Evolutionary conservation across 2,888 invertebrate genomes (phyloP), one percentile per base, ranked within the genome.

Genomic region (Cheilosia pagana): DNA sequence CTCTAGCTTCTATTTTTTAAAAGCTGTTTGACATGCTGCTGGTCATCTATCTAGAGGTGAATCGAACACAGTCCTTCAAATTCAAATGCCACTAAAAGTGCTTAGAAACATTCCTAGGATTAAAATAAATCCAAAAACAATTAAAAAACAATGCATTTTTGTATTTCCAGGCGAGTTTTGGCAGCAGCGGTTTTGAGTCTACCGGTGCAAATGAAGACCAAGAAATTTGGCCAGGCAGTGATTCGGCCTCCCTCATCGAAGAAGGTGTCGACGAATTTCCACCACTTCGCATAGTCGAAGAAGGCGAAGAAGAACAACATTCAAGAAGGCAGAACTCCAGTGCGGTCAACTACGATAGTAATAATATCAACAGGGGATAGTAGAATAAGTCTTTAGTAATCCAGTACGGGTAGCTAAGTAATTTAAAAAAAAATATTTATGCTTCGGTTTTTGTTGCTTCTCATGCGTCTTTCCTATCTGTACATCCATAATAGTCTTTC

Each of bases 101-200:
- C n/a, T n/a, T n/a, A n/a, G n/a, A n/a, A n/a, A n/a, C n/a, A n/a
- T n/a, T n/a, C n/a, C n/a, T n/a, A n/a, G n/a, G n/a, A n/a, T n/a
- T n/a, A n/a, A n/a, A n/a, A n/a, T n/a, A n/a, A n/a, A n/a, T n/a
- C n/a, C n/a, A n/a, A n/a, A n/a, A n/a, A n/a, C n/a, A n/a, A n/a
- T n/a, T n/a, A n/a, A n/a, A n/a, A n/a, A n/a, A n/a, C n/a, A n/a
- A 28, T 43, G 6, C 5, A 43, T 6, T 43, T 16, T 72, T 78
- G 75, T 60, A 28, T 72, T 88, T 89, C 25, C 87, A 91, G 91
- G 75, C 87, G 79, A 89, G 89, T 71, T 88, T 83, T 62, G 86
- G 78, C 59, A 89, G 87, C 87, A 90, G 88, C 86, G 88, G 87
- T 31, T 88, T 88, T 76, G 87, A 87, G 75, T 88, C 88, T 19